Percentiles rank a stretch among this genome's conserved stretches.
Evolutionary conservation across 2,888 invertebrate species (phyloP).

Genomic region (Synanthedon tipuliformis): DNA sequence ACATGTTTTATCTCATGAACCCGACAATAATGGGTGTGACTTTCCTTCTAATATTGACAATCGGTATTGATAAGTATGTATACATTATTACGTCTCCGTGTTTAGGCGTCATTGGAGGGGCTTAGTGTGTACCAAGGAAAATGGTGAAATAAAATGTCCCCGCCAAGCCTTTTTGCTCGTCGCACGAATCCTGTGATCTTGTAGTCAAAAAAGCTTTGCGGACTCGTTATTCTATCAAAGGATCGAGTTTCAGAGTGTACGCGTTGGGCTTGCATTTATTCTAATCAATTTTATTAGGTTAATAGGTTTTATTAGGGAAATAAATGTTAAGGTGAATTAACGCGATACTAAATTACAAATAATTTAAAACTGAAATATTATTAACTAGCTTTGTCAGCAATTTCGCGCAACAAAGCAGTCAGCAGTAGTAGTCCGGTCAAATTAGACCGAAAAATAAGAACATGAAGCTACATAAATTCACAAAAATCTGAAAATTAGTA

Average conservation of each 20-base stretch:
- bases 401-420: no score
- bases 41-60: background rate
- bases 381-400: no score
- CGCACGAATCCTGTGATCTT: conserved; percentile 11
- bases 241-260: conserved; percentile 13
- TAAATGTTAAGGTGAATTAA: no score
- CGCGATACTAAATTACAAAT: no score
- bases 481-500: no score
- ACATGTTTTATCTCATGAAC: background rate
- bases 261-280: background rate
- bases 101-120: conserved; percentile 4
- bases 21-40: background rate
- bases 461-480: no score
- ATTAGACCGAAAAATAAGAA: no score
- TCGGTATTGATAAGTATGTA: background rate
- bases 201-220: conserved; percentile 12
- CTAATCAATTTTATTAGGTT: background rate
- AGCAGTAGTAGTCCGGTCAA: no score
- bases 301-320: no score
- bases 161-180: conserved; percentile 10
- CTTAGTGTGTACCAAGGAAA: conserved; percentile 5
- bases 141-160: conserved; percentile 12
- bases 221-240: conserved; percentile 14
- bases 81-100: conserved; percentile 5
- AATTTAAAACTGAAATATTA: no score